Evolutionary conservation across 2,797 vertebrate genomes (phyloP).

Genomic region (Typhlichthys subterraneus): DNA sequence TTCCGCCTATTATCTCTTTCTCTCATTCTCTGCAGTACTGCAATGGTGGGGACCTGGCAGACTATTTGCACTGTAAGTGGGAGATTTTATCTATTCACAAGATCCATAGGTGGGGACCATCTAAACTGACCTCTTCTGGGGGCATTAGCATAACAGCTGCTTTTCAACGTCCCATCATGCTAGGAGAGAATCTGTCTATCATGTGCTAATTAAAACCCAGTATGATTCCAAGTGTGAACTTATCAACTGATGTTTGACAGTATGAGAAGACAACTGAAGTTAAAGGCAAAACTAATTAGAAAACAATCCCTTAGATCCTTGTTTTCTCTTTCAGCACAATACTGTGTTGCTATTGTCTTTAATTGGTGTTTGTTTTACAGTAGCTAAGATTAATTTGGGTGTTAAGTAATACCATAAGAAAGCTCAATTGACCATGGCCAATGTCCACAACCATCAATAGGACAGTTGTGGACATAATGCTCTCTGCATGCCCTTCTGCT

Average conservation of each 20-base stretch:
- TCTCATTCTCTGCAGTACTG: constrained; percentile 85
- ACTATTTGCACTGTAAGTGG: constrained; percentile 96
- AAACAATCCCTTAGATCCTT: too few relatives aligned
- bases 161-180: too few relatives aligned
- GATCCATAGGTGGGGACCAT: background rate
- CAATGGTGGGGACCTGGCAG: constrained; percentile 95
- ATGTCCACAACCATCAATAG: background rate
- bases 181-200: too few relatives aligned
- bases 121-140: background rate
- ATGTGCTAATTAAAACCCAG: too few relatives aligned
- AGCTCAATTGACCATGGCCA: background rate
- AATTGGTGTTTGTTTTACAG: background rate
- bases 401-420: background rate
- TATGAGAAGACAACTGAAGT: too few relatives aligned
- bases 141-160: too few relatives aligned
- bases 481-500: constrained; percentile 5
- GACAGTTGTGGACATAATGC: background rate
- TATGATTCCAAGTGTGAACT: too few relatives aligned
- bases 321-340: too few relatives aligned
- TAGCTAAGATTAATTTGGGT: background rate
- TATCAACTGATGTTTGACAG: too few relatives aligned
- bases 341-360: background rate
- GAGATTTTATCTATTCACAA: constrained; percentile 22
- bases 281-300: too few relatives aligned
- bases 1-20: constrained; percentile 17